Conservation (phyloP, 2,888 invertebrate species). For the Amiota mariae region DNA sequence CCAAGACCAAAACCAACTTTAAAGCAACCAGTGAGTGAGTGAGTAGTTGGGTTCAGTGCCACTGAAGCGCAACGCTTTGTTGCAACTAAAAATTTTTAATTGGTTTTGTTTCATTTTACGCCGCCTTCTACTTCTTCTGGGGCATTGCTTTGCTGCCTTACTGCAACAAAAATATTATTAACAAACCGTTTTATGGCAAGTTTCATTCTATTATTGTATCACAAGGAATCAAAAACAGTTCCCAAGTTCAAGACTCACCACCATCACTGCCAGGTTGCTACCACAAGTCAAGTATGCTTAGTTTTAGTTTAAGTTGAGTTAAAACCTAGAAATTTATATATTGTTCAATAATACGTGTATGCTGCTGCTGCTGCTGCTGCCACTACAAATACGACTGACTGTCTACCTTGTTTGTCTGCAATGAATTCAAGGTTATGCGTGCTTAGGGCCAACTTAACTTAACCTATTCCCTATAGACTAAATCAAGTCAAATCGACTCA, state of each 20-base stretch:
- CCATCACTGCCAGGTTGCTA: slow-evolving; percentile 47
- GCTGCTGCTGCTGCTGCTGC: too few relatives aligned
- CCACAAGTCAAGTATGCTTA: neutral
- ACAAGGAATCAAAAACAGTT: neutral
- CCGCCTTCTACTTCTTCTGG: slow-evolving; percentile 48
- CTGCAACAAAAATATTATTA: neutral
- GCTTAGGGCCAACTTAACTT: slow-evolving; percentile 5
- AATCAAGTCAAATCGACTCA: slow-evolving; percentile 66
- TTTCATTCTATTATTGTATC: slow-evolving; percentile 7
- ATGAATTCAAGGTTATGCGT: slow-evolving; percentile 12
- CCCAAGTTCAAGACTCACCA: slow-evolving; percentile 49
- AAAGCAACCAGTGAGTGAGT: neutral
- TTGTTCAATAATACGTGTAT: slow-evolving; percentile 10
- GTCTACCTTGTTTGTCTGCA: slow-evolving; percentile 6
- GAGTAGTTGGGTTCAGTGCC: neutral
- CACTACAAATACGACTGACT: slow-evolving; percentile 9
- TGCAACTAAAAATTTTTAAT: slow-evolving; percentile 69
- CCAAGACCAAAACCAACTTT: too few relatives aligned
- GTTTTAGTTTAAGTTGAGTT: neutral
- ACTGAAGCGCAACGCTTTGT: slow-evolving; percentile 56
- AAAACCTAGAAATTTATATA: slow-evolving; percentile 25
- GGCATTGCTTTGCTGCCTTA: neutral
- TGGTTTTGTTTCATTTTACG: slow-evolving; percentile 67
- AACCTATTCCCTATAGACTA: slow-evolving; percentile 62
- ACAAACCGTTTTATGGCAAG: slow-evolving; percentile 12